phyloP scores from a whole-genome alignment of 2,888 invertebrate species.

The Tetragnatha montana region DNA sequence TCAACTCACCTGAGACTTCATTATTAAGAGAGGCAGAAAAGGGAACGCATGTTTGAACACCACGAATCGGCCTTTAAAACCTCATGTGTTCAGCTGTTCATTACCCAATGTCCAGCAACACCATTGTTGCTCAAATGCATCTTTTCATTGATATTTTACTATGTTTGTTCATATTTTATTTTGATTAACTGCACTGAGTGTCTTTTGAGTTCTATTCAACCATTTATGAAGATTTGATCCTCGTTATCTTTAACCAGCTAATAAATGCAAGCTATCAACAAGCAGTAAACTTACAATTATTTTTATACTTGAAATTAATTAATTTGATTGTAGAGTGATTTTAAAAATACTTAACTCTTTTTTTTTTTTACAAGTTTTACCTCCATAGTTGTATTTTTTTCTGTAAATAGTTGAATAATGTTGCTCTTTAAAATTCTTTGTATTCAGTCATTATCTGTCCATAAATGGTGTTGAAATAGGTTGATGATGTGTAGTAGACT shows the following conservation, averaged over 20 bases:
- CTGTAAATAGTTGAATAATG: background rate
- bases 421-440: background rate
- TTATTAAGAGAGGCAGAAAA: constrained; percentile 6
- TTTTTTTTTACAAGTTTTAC: background rate
- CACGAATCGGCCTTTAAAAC: constrained; percentile 60
- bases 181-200: background rate
- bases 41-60: constrained; percentile 34
- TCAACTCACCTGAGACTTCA: constrained; percentile 10
- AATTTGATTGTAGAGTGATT: background rate
- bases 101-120: constrained; percentile 31
- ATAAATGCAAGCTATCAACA: background rate
- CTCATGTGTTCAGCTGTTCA: constrained; percentile 46
- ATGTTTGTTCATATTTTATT: background rate
- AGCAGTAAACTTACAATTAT: background rate
- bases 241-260: background rate
- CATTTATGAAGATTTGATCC: background rate
- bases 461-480: no score
- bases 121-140: constrained; percentile 45
- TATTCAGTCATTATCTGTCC: background rate
- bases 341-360: background rate
- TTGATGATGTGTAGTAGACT: no score
- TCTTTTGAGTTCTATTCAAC: background rate
- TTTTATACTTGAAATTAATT: background rate
- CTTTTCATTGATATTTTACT: constrained; percentile 6
- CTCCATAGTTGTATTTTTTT: background rate